Evolutionary conservation across 2,797 vertebrate species (phyloP).

Genomic region (Pachyuromys duprasi): DNA sequence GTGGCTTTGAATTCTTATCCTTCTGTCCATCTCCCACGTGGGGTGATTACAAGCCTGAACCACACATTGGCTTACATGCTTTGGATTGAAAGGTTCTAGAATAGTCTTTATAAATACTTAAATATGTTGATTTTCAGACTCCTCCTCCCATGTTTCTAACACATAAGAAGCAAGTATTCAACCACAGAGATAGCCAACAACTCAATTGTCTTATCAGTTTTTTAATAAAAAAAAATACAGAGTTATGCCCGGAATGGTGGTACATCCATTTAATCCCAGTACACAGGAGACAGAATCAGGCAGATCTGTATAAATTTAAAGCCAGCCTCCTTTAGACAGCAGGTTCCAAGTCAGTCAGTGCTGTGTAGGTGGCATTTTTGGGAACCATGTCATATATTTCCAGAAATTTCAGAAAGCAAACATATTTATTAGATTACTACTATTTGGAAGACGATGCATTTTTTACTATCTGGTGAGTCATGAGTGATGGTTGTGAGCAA

Average conservation of each 20-base stretch:
- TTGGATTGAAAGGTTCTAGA: not conserved
- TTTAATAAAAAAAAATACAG: not conserved
- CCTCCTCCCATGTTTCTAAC: not conserved
- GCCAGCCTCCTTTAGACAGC: not conserved
- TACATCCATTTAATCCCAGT: not conserved
- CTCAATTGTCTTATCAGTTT: not conserved
- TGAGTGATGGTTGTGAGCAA: too few species aligned
- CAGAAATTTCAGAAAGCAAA: not conserved
- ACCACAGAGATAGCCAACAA: not conserved
- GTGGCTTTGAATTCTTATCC: not conserved
- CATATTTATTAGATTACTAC: not conserved
- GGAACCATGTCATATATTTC: too few species aligned
- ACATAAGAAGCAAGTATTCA: not conserved
- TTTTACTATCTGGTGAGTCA: not conserved
- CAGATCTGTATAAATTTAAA: not conserved
- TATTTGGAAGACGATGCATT: not conserved
- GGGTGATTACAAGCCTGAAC: not conserved
- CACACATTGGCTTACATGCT: not conserved
- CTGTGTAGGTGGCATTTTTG: not conserved
- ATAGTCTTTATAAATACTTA: not conserved
- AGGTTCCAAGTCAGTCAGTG: not conserved
- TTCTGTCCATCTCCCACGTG: not conserved
- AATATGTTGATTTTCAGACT: not conserved
- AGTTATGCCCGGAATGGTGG: not conserved
- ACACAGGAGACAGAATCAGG: not conserved